A percentile compares a stretch with the other conserved stretches of the same genome.
Conservation (phyloP, 2,797 vertebrate species). For the Parotocinclus haroldoi region DNA sequence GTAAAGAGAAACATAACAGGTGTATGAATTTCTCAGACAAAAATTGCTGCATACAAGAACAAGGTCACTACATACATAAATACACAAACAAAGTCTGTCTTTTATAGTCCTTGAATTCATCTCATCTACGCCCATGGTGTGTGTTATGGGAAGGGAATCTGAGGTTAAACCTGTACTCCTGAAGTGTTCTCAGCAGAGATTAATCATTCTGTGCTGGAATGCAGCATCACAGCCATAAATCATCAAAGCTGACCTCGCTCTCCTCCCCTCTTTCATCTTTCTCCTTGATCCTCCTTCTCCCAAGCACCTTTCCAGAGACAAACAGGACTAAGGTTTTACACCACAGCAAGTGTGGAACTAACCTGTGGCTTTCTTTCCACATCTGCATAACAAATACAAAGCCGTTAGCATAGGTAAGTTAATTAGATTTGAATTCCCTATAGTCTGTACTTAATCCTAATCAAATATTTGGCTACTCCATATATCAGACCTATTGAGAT, state of each 20-base stretch:
- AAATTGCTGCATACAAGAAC: slow-evolving; percentile 11
- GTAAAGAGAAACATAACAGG: neutral
- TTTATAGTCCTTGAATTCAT: slow-evolving; percentile 33
- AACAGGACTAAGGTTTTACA: slow-evolving; percentile 17
- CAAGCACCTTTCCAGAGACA: slow-evolving; percentile 27
- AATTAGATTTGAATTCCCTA: slow-evolving; percentile 7
- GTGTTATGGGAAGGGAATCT: slow-evolving; percentile 62
- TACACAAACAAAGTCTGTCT: slow-evolving; percentile 31
- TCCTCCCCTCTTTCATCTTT: slow-evolving; percentile 25
- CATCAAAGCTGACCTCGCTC: slow-evolving; percentile 69
- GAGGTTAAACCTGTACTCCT: slow-evolving; percentile 80
- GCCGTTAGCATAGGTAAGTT: neutral
- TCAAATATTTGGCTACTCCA: slow-evolving; percentile 12
- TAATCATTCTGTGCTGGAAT: slow-evolving; percentile 76
- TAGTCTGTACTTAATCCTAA: slow-evolving; percentile 8
- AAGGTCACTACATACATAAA: slow-evolving; percentile 31
- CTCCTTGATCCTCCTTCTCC: slow-evolving; percentile 12
- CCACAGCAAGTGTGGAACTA: slow-evolving; percentile 5
- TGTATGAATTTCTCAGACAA: neutral
- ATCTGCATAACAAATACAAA: neutral
- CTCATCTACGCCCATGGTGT: slow-evolving; percentile 17
- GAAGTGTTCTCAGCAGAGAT: slow-evolving; percentile 81
- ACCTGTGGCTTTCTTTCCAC: neutral
- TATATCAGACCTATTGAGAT: slow-evolving; percentile 2
- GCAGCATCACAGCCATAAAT: slow-evolving; percentile 77